Evolutionary conservation across 2,113 vertebrate species (phyloP), one percentile per base, ranked within the genome.

Genomic region (Helogale parvula): DNA sequence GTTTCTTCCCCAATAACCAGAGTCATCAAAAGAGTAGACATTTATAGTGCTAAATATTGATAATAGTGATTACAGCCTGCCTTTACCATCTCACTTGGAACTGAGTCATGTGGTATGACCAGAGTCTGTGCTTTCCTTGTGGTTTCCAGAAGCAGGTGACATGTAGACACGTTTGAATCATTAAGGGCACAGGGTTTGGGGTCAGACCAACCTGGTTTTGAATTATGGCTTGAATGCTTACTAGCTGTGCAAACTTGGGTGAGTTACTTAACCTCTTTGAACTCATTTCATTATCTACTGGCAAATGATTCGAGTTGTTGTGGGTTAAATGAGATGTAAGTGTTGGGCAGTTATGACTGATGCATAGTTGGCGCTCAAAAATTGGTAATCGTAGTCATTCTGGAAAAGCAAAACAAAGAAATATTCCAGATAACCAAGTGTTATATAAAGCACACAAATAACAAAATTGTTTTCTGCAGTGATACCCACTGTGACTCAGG

Each of bases 401-500:
- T 79, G 27, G 89, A 95, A 94, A 89, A 89, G 38, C 94, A 94
- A 97, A 97, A 89, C 87, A 95, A 95, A 94, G 93, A 93, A 88
- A 72, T 47, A 95, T 33, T 77, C 52, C 92, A 47, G 79, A 47
- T 69, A 57, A 54, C 93, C 50, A 88, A 29, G 65, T 76, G 89
- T 87, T 90, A 95, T 96, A 80, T 82, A 57, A 92, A 84, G 69
- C 63, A 92, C 77, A 96, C 93, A 96, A 96, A 94, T 71, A 90
- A 80, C 74, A 93, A 96, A 80, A 87, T 88, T 96, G 74, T 96
- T 96, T 96, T 86, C 92, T 79, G 68, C 35, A 84, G 0, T 95
- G 66, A 66, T 47, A 83, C 65, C 41, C 54, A 79, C 77, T 52
- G 13, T 97, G 96, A 97, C 86, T 98, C 95, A 94, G 79, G 50